Evolutionary conservation across 2,797 vertebrate species (phyloP), one percentile per base, ranked within the genome.

Genomic region (Tympanoctomys barrerae): DNA sequence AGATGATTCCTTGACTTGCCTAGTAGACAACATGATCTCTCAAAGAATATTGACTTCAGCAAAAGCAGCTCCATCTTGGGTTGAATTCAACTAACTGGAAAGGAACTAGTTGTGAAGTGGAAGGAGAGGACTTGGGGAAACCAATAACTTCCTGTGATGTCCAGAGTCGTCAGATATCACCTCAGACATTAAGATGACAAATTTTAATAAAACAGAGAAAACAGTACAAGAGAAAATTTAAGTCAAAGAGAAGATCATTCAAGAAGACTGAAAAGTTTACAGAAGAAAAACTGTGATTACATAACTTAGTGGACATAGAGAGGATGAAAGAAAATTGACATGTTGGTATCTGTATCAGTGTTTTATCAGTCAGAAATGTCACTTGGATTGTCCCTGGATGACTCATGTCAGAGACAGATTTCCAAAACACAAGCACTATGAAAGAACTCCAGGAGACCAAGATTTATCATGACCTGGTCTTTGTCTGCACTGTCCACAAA

Each of bases 71-170:
- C n/a, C 52, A 14, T 46, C 78, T 75, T 90, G 71, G 64, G 54
- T 13, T 89, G 92, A 62, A 83, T 75, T 70, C 46, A 82, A 49
- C 70, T 79, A 9, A 33, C 16, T 87, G 87, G 66, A 90, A 77
- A 90, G 87, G 91, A 82, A 59, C 46, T 57, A 90, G 46, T 5
- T 82, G 42, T 86, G 16, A 93, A 64, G 54, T 31, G 11, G 64
- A 91, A 96, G n/a, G 64, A 90, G 89, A 84, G 84, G n/a, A 46
- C 36, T 70, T 5, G n/a, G 77, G 75, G 49, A 92, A 73, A 64
- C 52, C 5, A 39, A 12, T 90, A 19, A 36, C 54, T 73, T 81
- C 61, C 18, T 33, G 28, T 6, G 49, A 92, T 18, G 5, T 42
- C 13, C 33, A 24, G 39, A 64, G 54, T 82, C 36, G 78, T 68